Percentiles rank a stretch among this genome's conserved stretches.
Evolutionary conservation across 1,140 invertebrate genomes (phyloP).

Genomic region (Macrocentrus cingulum): DNA sequence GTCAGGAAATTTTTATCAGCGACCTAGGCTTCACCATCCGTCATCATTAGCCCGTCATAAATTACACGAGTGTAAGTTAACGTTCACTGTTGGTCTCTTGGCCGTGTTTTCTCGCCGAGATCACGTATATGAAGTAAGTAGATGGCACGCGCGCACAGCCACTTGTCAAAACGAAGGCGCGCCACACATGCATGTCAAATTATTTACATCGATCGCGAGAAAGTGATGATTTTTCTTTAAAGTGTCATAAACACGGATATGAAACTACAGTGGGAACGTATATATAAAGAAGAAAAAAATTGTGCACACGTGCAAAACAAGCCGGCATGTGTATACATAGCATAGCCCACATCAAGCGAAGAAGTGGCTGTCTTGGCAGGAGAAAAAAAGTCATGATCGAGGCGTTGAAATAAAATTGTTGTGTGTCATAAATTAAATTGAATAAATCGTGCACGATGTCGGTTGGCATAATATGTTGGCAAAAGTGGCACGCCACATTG

Average conservation of each 20-base stretch:
- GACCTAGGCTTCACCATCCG: conserved; percentile 28
- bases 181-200: conserved; percentile 22
- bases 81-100: conserved; percentile 6
- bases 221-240: conserved; percentile 5
- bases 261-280: neutral
- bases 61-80: conserved; percentile 29
- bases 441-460: conserved; percentile 23
- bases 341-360: too few species aligned
- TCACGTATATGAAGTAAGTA: neutral
- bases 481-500: conserved; percentile 31
- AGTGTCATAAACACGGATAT: neutral
- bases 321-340: too few species aligned
- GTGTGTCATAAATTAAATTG: conserved; percentile 31
- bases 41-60: conserved; percentile 34
- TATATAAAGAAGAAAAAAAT: conserved; percentile 2
- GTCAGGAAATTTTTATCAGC: conserved; percentile 30
- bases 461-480: conserved; percentile 19
- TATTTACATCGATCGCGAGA: conserved; percentile 21
- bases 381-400: conserved; percentile 18
- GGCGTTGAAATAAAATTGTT: conserved; percentile 31
- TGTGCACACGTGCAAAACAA: neutral
- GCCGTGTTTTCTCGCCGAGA: neutral
- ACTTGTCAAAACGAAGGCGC: conserved; percentile 21
- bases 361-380: neutral
- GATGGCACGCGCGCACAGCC: conserved; percentile 6